These are phyloP conservation scores for Lepas anatifera DNA, from an alignment of 2,888 invertebrate species.

Conservation along the genomic window DNA sequence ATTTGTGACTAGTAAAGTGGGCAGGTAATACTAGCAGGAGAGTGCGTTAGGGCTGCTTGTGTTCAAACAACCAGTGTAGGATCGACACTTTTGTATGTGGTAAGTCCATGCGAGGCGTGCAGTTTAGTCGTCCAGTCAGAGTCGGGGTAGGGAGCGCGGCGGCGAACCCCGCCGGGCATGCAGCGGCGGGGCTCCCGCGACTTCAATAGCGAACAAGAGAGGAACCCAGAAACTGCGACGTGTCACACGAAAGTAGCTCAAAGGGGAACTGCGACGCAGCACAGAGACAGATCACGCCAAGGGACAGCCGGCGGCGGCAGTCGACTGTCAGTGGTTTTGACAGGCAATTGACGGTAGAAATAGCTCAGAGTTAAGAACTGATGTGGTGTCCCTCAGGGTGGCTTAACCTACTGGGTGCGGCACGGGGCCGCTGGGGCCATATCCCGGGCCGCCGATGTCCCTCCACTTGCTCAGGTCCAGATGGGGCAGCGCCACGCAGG, in stretches of 20 bases:
- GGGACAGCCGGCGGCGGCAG: not conserved
- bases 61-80: no score
- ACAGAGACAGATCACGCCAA: no score
- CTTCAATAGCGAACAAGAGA: not conserved
- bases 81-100: no score
- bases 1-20: no score
- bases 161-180: no score
- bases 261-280: not conserved
- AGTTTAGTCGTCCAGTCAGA: not conserved
- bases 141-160: not conserved
- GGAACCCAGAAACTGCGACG: not conserved
- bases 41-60: no score
- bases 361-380: no score
- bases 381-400: not conserved
- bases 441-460: conserved; percentile 37
- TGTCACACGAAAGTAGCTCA: not conserved
- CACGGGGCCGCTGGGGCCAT: not conserved
- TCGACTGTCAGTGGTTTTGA: not conserved
- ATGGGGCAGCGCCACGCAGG: conserved; percentile 74
- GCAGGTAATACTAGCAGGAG: no score
- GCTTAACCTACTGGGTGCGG: conserved; percentile 4
- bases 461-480: conserved; percentile 87
- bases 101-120: not conserved
- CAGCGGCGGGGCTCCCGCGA: no score
- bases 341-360: no score